Percentiles rank a stretch among this genome's conserved stretches.
Conservation (phyloP, 2,888 invertebrate species). For the Lampropteryx suffumata region DNA sequence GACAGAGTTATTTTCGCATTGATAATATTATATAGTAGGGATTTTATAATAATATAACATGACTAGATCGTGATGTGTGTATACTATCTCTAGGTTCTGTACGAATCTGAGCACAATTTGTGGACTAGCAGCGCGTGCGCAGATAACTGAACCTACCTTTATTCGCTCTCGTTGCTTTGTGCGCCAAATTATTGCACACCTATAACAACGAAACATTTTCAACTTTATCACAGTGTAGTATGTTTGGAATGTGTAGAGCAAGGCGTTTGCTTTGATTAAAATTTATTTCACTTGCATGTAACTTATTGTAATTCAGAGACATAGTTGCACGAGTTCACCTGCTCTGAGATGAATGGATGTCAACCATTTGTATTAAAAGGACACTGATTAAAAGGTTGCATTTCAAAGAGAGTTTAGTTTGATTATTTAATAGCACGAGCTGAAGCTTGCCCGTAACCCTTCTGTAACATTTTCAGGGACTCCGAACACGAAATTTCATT, state of each 20-base stretch:
- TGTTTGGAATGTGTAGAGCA: not conserved
- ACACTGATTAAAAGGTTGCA: not conserved
- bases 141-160: conserved; percentile 66
- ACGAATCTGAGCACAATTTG: conserved; percentile 67
- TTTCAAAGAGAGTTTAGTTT: no score
- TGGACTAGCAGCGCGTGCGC: conserved; percentile 61
- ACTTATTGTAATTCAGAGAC: conserved; percentile 30
- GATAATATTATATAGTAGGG: no score
- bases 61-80: conserved; percentile 50
- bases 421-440: no score
- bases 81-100: conserved; percentile 45
- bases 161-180: conserved; percentile 59
- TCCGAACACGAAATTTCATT: no score
- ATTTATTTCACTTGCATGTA: conserved; percentile 32
- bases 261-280: conserved; percentile 32
- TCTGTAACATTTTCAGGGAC: no score
- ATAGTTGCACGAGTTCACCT: conserved; percentile 30
- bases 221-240: conserved; percentile 20
- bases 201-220: conserved; percentile 26
- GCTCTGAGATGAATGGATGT: conserved; percentile 19
- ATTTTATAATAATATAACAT: no score
- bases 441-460: no score
- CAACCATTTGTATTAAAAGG: conserved; percentile 2
- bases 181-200: conserved; percentile 53
- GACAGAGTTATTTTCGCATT: no score